Evolutionary conservation across 2,888 invertebrate genomes (phyloP).

Genomic region (Oxyscelio sp.): DNA sequence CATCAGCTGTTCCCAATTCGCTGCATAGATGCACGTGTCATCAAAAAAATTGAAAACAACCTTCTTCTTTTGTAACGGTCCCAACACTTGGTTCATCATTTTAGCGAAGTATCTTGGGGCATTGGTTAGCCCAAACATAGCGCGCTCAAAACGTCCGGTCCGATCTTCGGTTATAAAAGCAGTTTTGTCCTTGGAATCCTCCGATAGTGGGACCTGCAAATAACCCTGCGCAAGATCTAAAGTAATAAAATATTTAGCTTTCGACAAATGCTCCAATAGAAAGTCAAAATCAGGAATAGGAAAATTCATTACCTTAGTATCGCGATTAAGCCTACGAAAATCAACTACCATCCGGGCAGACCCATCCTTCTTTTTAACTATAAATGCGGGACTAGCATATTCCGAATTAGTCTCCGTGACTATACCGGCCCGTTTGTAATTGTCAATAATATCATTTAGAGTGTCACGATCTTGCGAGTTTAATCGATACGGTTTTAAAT

Average conservation of each 20-base stretch:
- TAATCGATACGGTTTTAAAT: constrained; percentile 45
- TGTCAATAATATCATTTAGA: constrained; percentile 40
- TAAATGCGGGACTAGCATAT: too few relatives aligned
- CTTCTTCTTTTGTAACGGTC: not conserved
- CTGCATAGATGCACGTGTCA: constrained; percentile 18
- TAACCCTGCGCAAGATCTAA: constrained; percentile 48
- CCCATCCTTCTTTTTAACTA: constrained; percentile 62
- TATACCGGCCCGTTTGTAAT: constrained; percentile 50
- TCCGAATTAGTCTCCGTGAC: constrained; percentile 54
- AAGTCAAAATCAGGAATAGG: constrained; percentile 61
- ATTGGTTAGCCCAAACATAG: constrained; percentile 52
- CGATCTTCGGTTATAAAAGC: constrained; percentile 44
- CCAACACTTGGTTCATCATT: constrained; percentile 35
- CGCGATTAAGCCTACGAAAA: constrained; percentile 38
- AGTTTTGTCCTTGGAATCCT: constrained; percentile 29
- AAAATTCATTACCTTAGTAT: constrained; percentile 21
- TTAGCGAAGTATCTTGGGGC: constrained; percentile 52
- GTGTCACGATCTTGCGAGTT: constrained; percentile 47
- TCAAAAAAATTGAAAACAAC: constrained; percentile 30
- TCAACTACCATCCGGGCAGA: constrained; percentile 57
- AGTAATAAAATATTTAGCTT: constrained; percentile 30
- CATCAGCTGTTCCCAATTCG: not conserved
- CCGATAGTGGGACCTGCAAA: constrained; percentile 42
- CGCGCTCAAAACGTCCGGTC: constrained; percentile 13
- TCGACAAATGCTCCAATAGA: constrained; percentile 22